Evolutionary conservation across 2,888 invertebrate genomes (phyloP), one percentile per base, ranked within the genome.

Genomic region (Meghimatium bilineatum): DNA sequence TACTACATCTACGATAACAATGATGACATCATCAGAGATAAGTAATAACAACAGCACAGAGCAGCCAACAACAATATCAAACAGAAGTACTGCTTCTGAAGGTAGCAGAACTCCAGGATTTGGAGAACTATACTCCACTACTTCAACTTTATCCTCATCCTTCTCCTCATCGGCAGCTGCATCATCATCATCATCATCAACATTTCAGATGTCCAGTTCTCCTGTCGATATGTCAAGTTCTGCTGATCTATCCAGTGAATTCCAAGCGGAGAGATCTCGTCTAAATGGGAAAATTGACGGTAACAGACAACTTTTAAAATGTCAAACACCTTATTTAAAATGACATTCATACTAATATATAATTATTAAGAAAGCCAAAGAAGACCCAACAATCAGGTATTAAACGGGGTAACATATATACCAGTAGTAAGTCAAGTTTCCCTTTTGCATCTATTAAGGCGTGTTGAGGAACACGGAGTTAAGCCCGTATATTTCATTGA

Each of bases 261-360:
- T 71, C 38, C 38, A 71, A 1, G 26, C 26, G 20, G 71, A 71
- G 36, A 71, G 71, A 71, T 26, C 26, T 23, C 36, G 71, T 8
- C 71, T 71, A 36, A 71, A 71, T 23, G 71, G 71, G 38, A 71
- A 71, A 8, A 36, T 71, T 26, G 71, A 71, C 23, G 71, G 71
- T 71, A 71, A 36, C 20, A 8, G 2, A 38, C 20, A 23, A 2
- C 36, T 44, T 44, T 44, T 44, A 8, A 44, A 12, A 44, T 44
- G 44, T 44, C 44, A 44, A 5, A 44, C 12, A 44, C 12, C 44
- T 44, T 8, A 8, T 44, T 44, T 44, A 44, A 44, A 44, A 44
- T 44, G 44, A 44, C 44, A 8, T 44, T 44, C 12, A 44, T 44
- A 8, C 5, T 44, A 8, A 8, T 44, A 56, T 56, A 56, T 56